Percentiles rank a stretch among this genome's conserved stretches.
Conservation (phyloP, 2,888 invertebrate genomes). For the Drosophila pseudotalamancana region DNA sequence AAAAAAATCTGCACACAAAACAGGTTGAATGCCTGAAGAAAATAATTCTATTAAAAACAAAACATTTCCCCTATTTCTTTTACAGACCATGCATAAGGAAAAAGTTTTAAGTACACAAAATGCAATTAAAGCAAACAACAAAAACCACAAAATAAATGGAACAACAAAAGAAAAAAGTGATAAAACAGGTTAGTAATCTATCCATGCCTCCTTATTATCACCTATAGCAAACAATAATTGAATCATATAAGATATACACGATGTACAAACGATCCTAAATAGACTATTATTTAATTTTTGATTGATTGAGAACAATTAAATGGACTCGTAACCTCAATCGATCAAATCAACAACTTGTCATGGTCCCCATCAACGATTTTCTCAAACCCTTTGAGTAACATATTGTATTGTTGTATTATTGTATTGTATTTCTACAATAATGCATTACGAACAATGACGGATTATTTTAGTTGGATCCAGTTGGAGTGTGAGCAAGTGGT, state of each 20-base stretch:
- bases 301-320: conserved; percentile 40
- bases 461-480: neutral
- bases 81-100: conserved; percentile 76
- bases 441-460: neutral
- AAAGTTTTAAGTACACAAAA: conserved; percentile 67
- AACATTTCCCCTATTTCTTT: conserved; percentile 43
- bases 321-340: conserved; percentile 45
- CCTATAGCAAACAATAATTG: conserved; percentile 9
- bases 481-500: conserved; percentile 2
- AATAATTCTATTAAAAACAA: too few species aligned
- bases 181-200: conserved; percentile 76
- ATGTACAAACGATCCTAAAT: conserved; percentile 1
- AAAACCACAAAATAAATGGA: conserved; percentile 78
- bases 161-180: conserved; percentile 76
- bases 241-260: conserved; percentile 13
- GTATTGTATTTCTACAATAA: neutral
- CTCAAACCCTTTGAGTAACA: conserved; percentile 9
- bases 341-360: conserved; percentile 38
- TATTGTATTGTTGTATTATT: neutral
- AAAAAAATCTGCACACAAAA: neutral
- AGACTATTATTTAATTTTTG: conserved; percentile 12
- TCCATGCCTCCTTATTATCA: too few species aligned
- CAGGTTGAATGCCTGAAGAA: too few species aligned
- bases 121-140: conserved; percentile 65
- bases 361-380: neutral